phyloP scores from a whole-genome alignment of 2,797 vertebrate genomes.

The Myiotriccus ornatus region DNA sequence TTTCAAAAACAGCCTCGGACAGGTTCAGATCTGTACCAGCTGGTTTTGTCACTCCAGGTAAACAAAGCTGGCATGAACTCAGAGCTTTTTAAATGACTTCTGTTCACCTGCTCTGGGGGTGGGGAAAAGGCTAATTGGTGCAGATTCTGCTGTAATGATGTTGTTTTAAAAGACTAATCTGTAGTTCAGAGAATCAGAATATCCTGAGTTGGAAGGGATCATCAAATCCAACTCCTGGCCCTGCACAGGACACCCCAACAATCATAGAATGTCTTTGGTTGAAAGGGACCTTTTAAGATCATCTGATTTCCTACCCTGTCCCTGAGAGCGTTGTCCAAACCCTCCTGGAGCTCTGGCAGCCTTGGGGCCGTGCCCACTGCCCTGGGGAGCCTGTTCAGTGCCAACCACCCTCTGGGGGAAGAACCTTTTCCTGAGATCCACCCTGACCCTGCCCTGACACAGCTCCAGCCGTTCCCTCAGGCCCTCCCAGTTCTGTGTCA shows the following conservation, averaged over 20 bases:
- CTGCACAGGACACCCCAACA: neutral
- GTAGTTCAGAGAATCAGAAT: neutral
- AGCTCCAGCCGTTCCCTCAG: neutral
- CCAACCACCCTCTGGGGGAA: neutral
- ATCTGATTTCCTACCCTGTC: neutral
- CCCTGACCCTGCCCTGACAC: neutral
- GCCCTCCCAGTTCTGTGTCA: neutral
- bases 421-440: neutral
- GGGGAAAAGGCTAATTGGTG: neutral
- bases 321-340: accelerated
- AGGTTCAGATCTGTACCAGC: neutral
- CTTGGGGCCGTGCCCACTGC: neutral
- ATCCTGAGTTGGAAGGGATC: neutral
- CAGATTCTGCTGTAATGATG: neutral
- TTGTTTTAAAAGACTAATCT: neutral
- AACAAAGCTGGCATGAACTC: neutral
- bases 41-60: neutral
- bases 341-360: neutral
- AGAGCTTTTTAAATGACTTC: neutral
- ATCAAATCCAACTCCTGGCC: neutral
- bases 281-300: neutral
- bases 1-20: too few relatives aligned
- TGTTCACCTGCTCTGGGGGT: neutral
- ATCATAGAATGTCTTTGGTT: neutral
- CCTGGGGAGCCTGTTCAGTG: neutral